These are phyloP conservation scores for Tragelaphus imberbis DNA, from an alignment of 2,113 vertebrate genomes.

Conservation along the genomic window DNA sequence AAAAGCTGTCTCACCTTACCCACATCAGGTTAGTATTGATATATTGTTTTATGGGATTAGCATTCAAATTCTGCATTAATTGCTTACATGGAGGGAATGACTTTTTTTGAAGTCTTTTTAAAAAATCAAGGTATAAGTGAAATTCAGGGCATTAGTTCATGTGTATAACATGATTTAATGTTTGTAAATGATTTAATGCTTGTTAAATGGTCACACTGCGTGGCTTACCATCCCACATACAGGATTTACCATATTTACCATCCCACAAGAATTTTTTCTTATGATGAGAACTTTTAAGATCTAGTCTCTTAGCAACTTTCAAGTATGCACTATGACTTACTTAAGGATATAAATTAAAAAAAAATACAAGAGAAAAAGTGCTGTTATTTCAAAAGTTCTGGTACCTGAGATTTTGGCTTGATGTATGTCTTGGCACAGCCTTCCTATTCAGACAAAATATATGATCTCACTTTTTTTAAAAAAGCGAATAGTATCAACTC, in stretches of 20 bases:
- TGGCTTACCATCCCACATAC: background rate
- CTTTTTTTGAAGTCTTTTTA: background rate
- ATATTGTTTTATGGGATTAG: background rate
- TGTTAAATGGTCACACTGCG: background rate
- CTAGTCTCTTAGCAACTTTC: background rate
- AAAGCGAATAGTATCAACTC: background rate
- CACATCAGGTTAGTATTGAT: background rate
- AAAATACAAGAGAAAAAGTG: background rate
- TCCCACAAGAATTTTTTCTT: background rate
- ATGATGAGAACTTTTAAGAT: background rate
- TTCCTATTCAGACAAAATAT: background rate
- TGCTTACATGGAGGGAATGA: background rate
- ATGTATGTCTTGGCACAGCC: background rate
- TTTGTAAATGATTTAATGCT: background rate
- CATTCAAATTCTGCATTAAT: background rate
- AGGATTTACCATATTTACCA: background rate
- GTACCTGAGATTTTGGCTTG: background rate
- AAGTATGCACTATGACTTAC: background rate
- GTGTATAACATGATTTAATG: background rate
- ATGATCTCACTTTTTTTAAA: background rate
- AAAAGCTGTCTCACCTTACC: background rate
- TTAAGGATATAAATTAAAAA: background rate
- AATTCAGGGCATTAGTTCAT: background rate
- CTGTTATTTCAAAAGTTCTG: background rate
- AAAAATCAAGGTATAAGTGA: background rate